phyloP scores from a whole-genome alignment of 2,113 vertebrate genomes.

The Sus scrofa region T2T-Sscrofa CM000816.6:33002001-33002500 shows the following conservation, averaged over 20 bases:
- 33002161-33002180: background rate
- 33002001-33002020: conserved; percentile 32
- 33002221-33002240: background rate
- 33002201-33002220: background rate
- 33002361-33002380: background rate
- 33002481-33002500: background rate
- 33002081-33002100: background rate
- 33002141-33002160: background rate
- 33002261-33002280: background rate
- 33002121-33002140: background rate
- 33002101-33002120: background rate
- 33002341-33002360: background rate
- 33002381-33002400: fast-evolving
- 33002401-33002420: too few relatives aligned
- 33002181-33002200: background rate
- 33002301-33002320: too few relatives aligned
- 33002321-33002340: fast-evolving
- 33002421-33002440: background rate
- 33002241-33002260: background rate
- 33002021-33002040: conserved; percentile 4
- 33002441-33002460: background rate
- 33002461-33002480: background rate
- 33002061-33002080: background rate
- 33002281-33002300: background rate
- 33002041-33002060: background rate